A percentile compares a stretch with the other conserved stretches of the same genome.
Conservation (phyloP, 2,113 vertebrate genomes). For the Phylloscopus trochiloides region DNA sequence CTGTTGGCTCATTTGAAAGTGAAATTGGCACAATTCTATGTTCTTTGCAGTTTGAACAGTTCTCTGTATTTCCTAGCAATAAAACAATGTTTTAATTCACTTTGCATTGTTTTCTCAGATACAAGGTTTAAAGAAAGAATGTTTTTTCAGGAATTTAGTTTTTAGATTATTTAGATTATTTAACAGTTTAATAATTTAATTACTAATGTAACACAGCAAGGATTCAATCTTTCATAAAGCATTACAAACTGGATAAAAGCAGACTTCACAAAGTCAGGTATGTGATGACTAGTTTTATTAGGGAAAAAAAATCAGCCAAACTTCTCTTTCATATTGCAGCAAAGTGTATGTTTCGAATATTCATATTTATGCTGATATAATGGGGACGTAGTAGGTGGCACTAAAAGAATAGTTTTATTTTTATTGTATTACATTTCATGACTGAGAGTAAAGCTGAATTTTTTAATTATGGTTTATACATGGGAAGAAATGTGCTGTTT, state of each 20-base stretch:
- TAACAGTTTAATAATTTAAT: not conserved
- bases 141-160: not conserved
- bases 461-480: not conserved
- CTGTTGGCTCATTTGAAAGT: not conserved
- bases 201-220: not conserved
- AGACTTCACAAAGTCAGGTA: not conserved
- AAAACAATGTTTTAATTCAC: not conserved
- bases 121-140: not conserved
- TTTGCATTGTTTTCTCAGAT: not conserved
- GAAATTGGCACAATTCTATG: not conserved
- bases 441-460: not conserved
- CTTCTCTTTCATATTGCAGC: not conserved
- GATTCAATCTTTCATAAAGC: not conserved
- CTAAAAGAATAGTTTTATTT: not conserved
- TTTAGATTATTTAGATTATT: not conserved
- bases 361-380: not conserved
- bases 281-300: not conserved
- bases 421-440: not conserved
- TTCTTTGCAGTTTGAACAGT: not conserved
- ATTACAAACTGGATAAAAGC: not conserved
- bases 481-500: not conserved
- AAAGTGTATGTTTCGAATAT: not conserved
- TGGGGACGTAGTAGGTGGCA: not conserved
- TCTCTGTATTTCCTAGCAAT: slow-evolving; percentile 1
- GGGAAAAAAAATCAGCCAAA: not conserved